These are phyloP conservation scores for Pelodiscus sinensis DNA, from an alignment of 2,113 vertebrate genomes.

Conservation along the genomic window DNA sequence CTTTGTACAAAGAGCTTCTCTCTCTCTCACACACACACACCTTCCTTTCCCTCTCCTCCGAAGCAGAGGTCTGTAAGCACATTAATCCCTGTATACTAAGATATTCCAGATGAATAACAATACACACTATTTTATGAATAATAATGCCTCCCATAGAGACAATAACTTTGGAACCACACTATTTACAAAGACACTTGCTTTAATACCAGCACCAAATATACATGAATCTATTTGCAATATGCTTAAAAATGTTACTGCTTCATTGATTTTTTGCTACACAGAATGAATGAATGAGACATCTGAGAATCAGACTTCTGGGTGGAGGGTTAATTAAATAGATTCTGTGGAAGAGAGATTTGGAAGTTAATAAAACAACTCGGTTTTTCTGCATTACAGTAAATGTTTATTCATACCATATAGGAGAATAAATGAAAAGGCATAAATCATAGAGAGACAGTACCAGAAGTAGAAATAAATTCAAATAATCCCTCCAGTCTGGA, in stretches of 20 bases:
- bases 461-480: neutral
- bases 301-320: conserved; percentile 13
- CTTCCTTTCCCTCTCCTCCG: too few relatives aligned
- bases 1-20: neutral
- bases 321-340: conserved; percentile 48
- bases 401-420: neutral
- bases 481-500: neutral
- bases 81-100: conserved; percentile 24
- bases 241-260: conserved; percentile 23
- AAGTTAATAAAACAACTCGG: conserved; percentile 25
- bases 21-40: neutral
- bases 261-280: neutral
- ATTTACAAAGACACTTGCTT: conserved; percentile 50
- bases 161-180: conserved; percentile 42
- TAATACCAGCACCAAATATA: neutral
- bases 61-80: neutral
- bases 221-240: neutral
- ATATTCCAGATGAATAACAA: conserved; percentile 32
- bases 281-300: neutral
- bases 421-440: conserved; percentile 12
- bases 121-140: conserved; percentile 46
- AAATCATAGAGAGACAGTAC: neutral
- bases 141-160: conserved; percentile 40
- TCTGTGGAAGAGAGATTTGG: conserved; percentile 23
- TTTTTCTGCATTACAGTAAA: conserved; percentile 4